A percentile compares a stretch with the other conserved stretches of the same genome.
phyloP scores from a whole-genome alignment of 2,113 vertebrate genomes.

The Channa maculata region DNA sequence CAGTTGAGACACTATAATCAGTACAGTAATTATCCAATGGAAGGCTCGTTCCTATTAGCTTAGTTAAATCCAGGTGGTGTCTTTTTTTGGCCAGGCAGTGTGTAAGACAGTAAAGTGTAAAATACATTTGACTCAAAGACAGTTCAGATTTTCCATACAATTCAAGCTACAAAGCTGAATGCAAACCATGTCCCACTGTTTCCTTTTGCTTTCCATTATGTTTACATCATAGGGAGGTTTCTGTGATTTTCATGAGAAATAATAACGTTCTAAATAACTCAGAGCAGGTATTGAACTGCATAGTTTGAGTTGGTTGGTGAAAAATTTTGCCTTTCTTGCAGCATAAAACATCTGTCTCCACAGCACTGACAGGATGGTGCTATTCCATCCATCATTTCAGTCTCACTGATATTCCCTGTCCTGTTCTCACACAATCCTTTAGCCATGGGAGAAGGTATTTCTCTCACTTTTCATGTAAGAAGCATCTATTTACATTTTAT shows the following conservation, averaged over 20 bases:
- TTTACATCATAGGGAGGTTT: not conserved
- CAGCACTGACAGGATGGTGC: not conserved
- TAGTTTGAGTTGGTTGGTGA: not conserved
- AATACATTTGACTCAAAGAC: not conserved
- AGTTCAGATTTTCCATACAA: not conserved
- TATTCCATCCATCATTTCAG: not conserved
- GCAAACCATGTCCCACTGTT: too few relatives aligned
- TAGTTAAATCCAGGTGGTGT: too few relatives aligned
- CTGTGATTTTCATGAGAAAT: not conserved
- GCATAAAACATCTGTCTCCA: not conserved
- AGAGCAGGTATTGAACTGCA: not conserved
- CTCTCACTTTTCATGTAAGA: slow-evolving; percentile 8
- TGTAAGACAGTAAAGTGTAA: not conserved
- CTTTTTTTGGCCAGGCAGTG: too few relatives aligned
- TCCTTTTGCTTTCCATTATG: not conserved
- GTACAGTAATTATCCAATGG: too few relatives aligned
- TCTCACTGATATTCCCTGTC: not conserved
- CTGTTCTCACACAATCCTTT: slow-evolving; percentile 28
- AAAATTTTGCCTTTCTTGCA: not conserved
- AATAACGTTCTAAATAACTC: not conserved
- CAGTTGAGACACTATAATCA: too few relatives aligned
- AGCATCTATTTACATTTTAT: slow-evolving; percentile 17
- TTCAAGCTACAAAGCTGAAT: too few relatives aligned
- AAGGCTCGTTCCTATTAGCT: too few relatives aligned
- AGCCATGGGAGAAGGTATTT: not conserved